Conservation (phyloP, 2,113 vertebrate genomes). For the Turdus rufiventris region DNA sequence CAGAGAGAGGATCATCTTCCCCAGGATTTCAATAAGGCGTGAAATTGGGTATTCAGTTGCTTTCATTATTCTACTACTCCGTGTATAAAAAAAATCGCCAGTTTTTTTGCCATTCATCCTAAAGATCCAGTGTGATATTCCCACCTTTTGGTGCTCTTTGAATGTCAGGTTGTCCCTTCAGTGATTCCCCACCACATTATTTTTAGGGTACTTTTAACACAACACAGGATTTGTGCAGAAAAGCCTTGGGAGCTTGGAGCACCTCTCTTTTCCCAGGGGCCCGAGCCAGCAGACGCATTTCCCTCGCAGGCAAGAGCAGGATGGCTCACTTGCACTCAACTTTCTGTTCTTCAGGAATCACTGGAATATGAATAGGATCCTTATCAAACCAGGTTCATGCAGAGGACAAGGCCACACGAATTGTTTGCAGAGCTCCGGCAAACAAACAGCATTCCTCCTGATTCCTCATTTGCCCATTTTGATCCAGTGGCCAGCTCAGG, state of each 20-base stretch:
- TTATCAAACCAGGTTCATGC: constrained; percentile 30
- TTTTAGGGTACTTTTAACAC: background rate
- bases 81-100: background rate
- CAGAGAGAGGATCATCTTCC: background rate
- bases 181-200: background rate
- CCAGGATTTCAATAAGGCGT: background rate
- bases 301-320: background rate
- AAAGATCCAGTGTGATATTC: background rate
- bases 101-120: background rate
- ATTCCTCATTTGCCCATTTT: background rate
- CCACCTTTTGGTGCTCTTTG: background rate
- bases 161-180: background rate
- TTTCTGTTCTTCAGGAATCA: background rate
- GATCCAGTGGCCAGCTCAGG: background rate
- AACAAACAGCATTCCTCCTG: background rate
- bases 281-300: rapidly evolving
- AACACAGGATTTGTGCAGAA: background rate
- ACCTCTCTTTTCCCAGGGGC: background rate
- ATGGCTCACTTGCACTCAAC: background rate
- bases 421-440: constrained; percentile 9
- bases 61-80: background rate
- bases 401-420: background rate
- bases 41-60: background rate
- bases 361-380: background rate
- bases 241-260: background rate